phyloP scores from a whole-genome alignment of 2,113 vertebrate species.

The Hemichromis elongatus region DNA sequence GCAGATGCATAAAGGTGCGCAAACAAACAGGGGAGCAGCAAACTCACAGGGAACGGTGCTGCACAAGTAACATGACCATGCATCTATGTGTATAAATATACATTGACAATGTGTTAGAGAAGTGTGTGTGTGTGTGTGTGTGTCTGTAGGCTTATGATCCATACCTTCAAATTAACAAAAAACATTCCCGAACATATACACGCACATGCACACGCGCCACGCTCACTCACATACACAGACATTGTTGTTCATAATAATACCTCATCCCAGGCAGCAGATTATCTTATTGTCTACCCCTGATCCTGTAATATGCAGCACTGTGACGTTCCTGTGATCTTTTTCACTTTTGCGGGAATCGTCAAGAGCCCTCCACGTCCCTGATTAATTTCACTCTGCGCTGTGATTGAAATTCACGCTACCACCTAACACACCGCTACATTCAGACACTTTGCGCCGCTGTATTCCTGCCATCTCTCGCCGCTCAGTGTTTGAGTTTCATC shows the following conservation, averaged over 20 bases:
- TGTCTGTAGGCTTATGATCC: background rate
- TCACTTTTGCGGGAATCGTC: constrained; percentile 34
- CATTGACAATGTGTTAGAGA: background rate
- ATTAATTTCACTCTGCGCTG: constrained; percentile 36
- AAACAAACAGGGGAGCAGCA: background rate
- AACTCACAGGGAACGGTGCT: background rate
- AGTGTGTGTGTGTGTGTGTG: background rate
- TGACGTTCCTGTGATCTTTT: constrained; percentile 43
- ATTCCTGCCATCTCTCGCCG: constrained; percentile 19
- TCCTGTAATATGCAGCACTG: constrained; percentile 42
- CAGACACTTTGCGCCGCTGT: constrained; percentile 8
- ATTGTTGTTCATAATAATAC: constrained; percentile 32
- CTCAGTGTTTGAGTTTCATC: constrained; percentile 54
- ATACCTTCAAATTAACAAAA: constrained; percentile 3
- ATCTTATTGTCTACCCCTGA: constrained; percentile 44
- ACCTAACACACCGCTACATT: constrained; percentile 13
- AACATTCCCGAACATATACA: background rate
- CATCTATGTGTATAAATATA: background rate
- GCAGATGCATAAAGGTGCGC: background rate
- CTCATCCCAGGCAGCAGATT: constrained; percentile 28
- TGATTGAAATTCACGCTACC: constrained; percentile 44
- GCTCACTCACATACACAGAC: background rate
- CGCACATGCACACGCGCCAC: background rate
- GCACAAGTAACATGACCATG: background rate
- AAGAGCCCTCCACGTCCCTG: constrained; percentile 38